phyloP scores from a whole-genome alignment of 2,797 vertebrate species.

The Crocodylus rhombifer region DNA sequence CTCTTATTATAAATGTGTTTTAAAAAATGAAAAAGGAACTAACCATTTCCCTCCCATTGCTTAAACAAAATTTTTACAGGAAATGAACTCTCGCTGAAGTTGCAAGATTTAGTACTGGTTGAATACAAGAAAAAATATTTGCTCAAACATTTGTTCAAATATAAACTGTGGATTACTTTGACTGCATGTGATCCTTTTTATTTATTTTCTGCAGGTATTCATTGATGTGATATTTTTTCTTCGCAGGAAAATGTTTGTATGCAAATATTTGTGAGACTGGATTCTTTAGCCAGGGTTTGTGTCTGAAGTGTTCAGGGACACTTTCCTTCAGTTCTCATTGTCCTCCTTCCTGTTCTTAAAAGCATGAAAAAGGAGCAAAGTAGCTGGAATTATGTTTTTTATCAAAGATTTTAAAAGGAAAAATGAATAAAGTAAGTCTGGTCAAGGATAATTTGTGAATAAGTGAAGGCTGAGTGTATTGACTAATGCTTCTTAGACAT shows the following conservation, averaged over 20 bases:
- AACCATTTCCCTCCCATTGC: background rate
- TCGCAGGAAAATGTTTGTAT: background rate
- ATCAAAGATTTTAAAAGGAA: background rate
- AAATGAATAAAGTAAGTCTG: background rate
- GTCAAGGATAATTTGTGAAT: background rate
- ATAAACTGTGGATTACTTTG: background rate
- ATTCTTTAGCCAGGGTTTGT: background rate
- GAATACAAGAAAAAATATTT: background rate
- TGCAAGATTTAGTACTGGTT: background rate
- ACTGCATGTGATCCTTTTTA: background rate
- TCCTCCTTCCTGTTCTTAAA: background rate
- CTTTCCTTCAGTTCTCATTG: background rate
- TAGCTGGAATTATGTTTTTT: background rate
- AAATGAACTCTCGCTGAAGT: background rate
- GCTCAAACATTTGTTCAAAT: background rate
- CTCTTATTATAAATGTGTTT: background rate
- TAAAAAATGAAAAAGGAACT: background rate
- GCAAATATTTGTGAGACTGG: background rate
- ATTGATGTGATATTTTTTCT: background rate
- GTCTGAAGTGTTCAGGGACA: background rate
- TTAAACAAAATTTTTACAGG: background rate
- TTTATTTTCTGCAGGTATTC: background rate
- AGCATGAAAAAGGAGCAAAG: background rate
- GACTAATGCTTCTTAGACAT: background rate
- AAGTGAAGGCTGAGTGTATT: background rate